Evolutionary conservation across 1,140 invertebrate genomes (phyloP).

Genomic region (Sweltsa coloradensis): DNA sequence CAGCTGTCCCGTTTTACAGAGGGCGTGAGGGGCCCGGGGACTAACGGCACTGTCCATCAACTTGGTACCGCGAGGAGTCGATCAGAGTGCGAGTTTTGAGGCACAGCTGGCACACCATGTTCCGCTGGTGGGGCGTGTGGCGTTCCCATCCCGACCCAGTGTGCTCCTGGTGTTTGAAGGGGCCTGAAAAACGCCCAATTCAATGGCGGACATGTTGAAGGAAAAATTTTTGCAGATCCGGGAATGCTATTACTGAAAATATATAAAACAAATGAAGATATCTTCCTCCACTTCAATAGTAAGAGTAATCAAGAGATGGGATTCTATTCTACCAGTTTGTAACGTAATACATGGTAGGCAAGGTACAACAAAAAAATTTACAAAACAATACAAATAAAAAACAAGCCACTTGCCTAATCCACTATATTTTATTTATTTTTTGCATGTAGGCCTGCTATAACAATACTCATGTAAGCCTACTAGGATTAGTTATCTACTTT

Average conservation of each 20-base stretch:
- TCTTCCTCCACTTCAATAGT: too few species aligned
- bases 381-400: too few species aligned
- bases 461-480: too few species aligned
- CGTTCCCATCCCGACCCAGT: constrained; percentile 66
- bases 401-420: too few species aligned
- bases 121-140: constrained; percentile 37
- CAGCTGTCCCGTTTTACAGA: constrained; percentile 52
- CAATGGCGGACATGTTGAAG: constrained; percentile 77
- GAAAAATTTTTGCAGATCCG: constrained; percentile 88
- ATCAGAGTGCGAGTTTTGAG: constrained; percentile 29
- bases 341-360: too few species aligned
- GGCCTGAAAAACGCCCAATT: constrained; percentile 70
- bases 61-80: constrained; percentile 67
- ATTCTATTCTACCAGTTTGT: too few species aligned
- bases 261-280: constrained; percentile 16
- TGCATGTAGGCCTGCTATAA: too few species aligned
- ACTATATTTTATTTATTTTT: too few species aligned
- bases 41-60: constrained; percentile 80
- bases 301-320: too few species aligned
- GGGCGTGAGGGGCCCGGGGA: constrained; percentile 49
- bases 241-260: constrained; percentile 70
- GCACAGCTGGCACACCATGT: constrained; percentile 44
- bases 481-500: too few species aligned
- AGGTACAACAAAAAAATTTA: too few species aligned
- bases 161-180: constrained; percentile 74